phyloP scores from a whole-genome alignment of 2,797 vertebrate species.

The Dendrocincla tyrannina region DNA sequence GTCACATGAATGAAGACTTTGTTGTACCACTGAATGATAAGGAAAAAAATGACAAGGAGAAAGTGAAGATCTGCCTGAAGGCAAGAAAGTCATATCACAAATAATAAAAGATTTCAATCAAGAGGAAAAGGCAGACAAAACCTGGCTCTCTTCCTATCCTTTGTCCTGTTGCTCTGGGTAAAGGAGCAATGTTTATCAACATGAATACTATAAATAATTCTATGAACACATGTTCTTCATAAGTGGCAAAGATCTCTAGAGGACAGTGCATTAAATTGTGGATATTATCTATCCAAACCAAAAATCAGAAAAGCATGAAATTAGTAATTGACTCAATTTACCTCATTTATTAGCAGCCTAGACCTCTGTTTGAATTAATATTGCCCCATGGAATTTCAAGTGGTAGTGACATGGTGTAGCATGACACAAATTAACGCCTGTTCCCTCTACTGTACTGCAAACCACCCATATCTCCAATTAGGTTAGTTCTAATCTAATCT shows the following conservation, averaged over 20 bases:
- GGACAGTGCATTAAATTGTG: constrained; percentile 71
- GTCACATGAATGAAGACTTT: not conserved
- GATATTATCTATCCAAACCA: constrained; percentile 75
- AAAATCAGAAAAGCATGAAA: constrained; percentile 81
- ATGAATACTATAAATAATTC: constrained; percentile 53
- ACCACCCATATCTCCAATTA: constrained; percentile 62
- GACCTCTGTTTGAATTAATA: constrained; percentile 79
- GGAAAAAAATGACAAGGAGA: constrained; percentile 10
- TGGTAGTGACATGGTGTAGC: constrained; percentile 69
- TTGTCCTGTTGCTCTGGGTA: constrained; percentile 3
- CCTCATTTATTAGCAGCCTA: constrained; percentile 77
- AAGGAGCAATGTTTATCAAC: constrained; percentile 49
- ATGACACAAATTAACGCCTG: constrained; percentile 71
- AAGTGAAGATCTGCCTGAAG: constrained; percentile 40
- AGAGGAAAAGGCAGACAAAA: not conserved
- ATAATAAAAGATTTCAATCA: constrained; percentile 40
- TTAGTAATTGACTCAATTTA: constrained; percentile 82
- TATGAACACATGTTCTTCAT: constrained; percentile 67
- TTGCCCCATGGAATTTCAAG: constrained; percentile 76
- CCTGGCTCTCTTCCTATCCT: not conserved
- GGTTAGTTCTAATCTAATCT: constrained; percentile 69
- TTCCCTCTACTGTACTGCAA: constrained; percentile 59
- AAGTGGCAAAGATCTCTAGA: constrained; percentile 75
- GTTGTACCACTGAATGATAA: not conserved
- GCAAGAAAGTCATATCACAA: constrained; percentile 12